Conservation (phyloP, 2,113 vertebrate species). For the Ctenomys sociabilis region DNA sequence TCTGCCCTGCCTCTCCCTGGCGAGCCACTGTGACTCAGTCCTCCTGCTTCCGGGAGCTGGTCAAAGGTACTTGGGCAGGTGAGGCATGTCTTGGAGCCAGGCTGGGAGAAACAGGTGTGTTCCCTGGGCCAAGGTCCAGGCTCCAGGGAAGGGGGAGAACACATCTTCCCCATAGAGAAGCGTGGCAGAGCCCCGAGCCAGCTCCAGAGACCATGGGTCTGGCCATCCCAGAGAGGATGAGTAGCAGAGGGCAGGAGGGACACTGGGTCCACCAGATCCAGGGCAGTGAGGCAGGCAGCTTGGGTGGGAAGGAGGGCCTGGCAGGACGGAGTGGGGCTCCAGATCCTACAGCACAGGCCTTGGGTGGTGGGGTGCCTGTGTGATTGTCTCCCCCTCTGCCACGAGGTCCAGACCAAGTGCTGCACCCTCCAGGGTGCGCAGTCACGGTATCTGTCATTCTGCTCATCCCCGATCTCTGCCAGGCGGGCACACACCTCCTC, state of each 20-base stretch:
- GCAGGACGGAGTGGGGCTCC: background rate
- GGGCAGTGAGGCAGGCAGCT: background rate
- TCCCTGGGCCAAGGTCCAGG: background rate
- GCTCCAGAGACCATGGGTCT: background rate
- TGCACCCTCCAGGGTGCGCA: background rate
- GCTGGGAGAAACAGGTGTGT: background rate
- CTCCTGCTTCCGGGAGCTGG: background rate
- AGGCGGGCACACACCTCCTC: background rate
- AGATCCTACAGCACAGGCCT: background rate
- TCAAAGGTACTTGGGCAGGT: background rate
- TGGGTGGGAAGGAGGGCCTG: too few species aligned
- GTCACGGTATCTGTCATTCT: background rate
- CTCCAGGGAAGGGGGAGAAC: background rate
- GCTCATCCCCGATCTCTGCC: fast-evolving
- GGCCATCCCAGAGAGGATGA: background rate
- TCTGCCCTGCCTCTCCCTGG: background rate
- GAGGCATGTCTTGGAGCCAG: background rate
- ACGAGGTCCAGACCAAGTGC: background rate
- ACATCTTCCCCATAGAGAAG: background rate
- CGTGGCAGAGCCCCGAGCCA: background rate
- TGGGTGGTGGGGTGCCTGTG: fast-evolving
- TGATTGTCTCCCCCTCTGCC: background rate
- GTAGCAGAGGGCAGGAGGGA: background rate
- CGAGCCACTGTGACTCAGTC: background rate
- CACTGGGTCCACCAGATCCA: too few species aligned